Base-by-base conservation (phyloP, 2,113 vertebrate species). In the Hippocampus abdominalis region DNA sequence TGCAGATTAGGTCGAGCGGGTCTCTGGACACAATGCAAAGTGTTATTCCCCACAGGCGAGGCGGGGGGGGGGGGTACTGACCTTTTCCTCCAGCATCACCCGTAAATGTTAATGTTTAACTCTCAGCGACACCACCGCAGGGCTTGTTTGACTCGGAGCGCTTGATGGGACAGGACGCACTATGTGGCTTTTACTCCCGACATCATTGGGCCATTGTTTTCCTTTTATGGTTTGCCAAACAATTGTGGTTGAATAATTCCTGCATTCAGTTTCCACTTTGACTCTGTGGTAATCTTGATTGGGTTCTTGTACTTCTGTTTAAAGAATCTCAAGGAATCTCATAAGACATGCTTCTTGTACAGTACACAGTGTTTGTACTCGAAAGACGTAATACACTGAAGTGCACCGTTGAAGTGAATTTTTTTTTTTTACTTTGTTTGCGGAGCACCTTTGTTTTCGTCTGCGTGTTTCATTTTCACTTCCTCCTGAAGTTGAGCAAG, bases 51-150 rank as follows among this genome's bases (percentile, higher is more conserved):
- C 21, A 23, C 21, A 64, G 61, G 39, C 15, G 36, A 10, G 10
- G 32, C 16, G 29, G 9, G 29, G 39, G 39, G 42, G 42, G 42
- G 42, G 12, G 2, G 10, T 15, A 39, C 25, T 64, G 61, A 64
- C 61, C 61, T 64, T 64, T 64, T 64, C 61, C 61, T 64, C 61
- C 39, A 44, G 36, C 61, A 64, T 64, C 39, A 64, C 21, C 39
- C 39, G 39, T 39, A 64, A 64, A 64, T 64, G 61, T 64, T 64
- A 40, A 63, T 40, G 61, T 64, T 64, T 42, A 42, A 64, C 61
- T n/a, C 15, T 21, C 60, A 62, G 18, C n/a, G 18, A 39, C 32
- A 62, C 15, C 39, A 40, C 36, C 18, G 15, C 8, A 39, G 32
- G 29, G 32, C 27, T 42, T 23, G 21, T 64, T 23, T 36, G 11